These are phyloP conservation scores for Hippotragus niger DNA, from an alignment of 2,113 vertebrate genomes.

Conservation along the genomic window DNA sequence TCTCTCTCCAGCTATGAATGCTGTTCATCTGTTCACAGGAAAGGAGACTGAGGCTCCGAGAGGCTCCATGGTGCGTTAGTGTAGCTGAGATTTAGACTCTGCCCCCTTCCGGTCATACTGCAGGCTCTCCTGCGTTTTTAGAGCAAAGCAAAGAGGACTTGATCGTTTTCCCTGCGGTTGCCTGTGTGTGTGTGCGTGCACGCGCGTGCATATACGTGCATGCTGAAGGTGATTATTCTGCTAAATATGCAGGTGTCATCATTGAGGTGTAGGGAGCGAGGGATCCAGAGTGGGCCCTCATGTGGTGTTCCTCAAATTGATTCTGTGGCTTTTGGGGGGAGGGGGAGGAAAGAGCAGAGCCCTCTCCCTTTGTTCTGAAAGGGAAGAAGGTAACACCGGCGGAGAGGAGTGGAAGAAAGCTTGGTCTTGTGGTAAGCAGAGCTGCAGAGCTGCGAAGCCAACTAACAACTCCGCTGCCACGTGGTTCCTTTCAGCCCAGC, in stretches of 20 bases:
- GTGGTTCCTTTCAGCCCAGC: slow-evolving; percentile 58
- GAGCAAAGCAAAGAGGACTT: not conserved
- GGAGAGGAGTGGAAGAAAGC: not conserved
- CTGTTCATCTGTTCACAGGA: not conserved
- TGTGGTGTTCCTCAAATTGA: not conserved
- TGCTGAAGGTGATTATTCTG: not conserved
- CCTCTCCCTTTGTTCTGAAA: not conserved
- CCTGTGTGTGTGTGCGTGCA: too few species aligned
- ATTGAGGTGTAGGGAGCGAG: not conserved
- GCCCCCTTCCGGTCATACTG: not conserved
- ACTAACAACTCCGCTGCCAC: not conserved
- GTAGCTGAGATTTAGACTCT: not conserved
- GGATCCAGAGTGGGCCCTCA: not conserved
- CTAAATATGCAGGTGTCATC: not conserved
- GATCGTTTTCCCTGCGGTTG: not conserved
- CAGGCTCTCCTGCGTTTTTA: not conserved
- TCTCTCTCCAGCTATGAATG: not conserved
- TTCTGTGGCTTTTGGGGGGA: not conserved
- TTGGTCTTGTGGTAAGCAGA: not conserved
- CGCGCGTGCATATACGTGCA: accelerated
- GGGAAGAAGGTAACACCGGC: not conserved
- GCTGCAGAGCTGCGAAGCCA: not conserved
- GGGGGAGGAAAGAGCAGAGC: not conserved
- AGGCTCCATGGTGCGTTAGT: accelerated
- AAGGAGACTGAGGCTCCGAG: not conserved